Evolutionary conservation across 2,797 vertebrate genomes (phyloP).

Genomic region (Molossus alvarezi): DNA sequence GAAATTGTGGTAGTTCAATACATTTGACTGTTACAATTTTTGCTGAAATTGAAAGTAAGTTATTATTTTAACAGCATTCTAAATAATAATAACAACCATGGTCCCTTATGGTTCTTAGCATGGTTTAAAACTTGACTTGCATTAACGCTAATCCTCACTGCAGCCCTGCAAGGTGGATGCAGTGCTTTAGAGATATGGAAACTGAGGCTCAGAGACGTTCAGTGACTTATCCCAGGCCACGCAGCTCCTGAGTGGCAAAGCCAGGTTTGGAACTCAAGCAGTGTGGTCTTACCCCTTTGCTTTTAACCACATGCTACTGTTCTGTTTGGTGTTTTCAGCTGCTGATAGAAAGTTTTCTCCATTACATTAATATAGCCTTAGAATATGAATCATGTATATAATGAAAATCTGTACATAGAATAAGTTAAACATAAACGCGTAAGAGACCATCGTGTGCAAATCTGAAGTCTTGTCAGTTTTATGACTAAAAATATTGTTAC

Average conservation of each 20-base stretch:
- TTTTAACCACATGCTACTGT: rapidly evolving
- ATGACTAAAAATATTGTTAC: background rate
- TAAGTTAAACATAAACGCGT: background rate
- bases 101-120: background rate
- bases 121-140: background rate
- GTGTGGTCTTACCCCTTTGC: background rate
- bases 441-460: background rate
- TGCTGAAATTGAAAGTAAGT: constrained; percentile 21
- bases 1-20: background rate
- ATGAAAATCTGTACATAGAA: background rate
- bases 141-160: background rate
- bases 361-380: background rate
- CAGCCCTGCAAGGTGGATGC: rapidly evolving
- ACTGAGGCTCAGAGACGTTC: background rate
- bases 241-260: background rate
- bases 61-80: background rate
- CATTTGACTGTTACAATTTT: background rate
- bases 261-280: background rate
- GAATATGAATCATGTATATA: background rate
- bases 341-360: background rate
- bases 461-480: background rate
- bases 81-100: background rate
- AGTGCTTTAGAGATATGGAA: background rate
- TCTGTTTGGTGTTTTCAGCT: background rate
- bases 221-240: background rate